These are phyloP conservation scores for Gymnarchus niloticus DNA, from an alignment of 2,113 vertebrate genomes.

Conservation along the genomic window DNA sequence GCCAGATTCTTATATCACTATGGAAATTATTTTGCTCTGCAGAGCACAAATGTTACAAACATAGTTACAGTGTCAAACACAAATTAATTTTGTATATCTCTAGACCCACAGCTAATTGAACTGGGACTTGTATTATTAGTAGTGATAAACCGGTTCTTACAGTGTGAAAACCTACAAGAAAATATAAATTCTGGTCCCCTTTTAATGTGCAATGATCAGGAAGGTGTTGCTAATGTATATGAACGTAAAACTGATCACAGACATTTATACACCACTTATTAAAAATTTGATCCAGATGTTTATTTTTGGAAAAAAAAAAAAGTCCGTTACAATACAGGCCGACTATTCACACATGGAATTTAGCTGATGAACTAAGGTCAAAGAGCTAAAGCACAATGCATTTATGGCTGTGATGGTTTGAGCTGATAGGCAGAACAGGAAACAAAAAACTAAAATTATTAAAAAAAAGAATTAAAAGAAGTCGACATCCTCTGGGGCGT, in stretches of 20 bases:
- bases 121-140: neutral
- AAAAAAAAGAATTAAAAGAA: constrained; percentile 69
- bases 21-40: too few species aligned
- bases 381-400: neutral
- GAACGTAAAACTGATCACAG: too few species aligned
- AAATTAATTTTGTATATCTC: neutral
- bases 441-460: constrained; percentile 25
- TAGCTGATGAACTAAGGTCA: neutral
- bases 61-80: too few species aligned
- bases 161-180: neutral
- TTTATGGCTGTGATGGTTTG: neutral
- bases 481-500: constrained; percentile 84
- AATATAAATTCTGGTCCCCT: neutral
- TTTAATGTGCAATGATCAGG: too few species aligned
- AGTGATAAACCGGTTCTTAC: neutral
- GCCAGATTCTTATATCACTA: too few species aligned
- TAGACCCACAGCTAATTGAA: neutral
- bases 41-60: too few species aligned
- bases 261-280: neutral
- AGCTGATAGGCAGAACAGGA: neutral
- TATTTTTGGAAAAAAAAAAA: neutral
- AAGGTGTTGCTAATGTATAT: too few species aligned
- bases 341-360: neutral
- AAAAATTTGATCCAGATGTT: constrained; percentile 15
- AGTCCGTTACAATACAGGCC: neutral